These are phyloP conservation scores for Etia nguti DNA, from an alignment of 2,113 vertebrate genomes.

Conservation along the genomic window DNA sequence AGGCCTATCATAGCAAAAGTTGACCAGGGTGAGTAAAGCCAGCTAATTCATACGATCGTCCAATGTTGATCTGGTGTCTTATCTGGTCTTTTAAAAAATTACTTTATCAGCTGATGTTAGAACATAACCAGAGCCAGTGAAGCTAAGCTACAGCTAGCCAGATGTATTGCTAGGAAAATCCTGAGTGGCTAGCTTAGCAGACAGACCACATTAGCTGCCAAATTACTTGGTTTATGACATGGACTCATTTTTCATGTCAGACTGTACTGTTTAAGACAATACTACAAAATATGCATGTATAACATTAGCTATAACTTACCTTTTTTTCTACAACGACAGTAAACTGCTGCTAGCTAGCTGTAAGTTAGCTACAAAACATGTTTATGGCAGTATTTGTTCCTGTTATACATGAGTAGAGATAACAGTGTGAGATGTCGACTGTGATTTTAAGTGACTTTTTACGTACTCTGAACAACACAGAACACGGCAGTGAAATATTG, in stretches of 20 bases:
- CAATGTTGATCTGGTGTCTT: background rate
- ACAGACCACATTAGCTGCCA: background rate
- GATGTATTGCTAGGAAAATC: background rate
- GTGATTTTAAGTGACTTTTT: background rate
- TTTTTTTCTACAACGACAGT: background rate
- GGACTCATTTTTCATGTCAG: background rate
- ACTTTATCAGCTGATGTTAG: background rate
- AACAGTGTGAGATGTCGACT: background rate
- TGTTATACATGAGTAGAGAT: background rate
- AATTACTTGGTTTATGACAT: background rate
- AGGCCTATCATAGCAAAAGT: background rate
- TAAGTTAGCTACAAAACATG: background rate
- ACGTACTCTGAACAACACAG: background rate
- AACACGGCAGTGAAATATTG: too few species aligned
- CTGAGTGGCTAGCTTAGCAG: background rate
- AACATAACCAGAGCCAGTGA: background rate
- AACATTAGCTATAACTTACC: background rate
- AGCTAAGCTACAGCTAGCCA: background rate
- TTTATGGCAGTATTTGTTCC: background rate
- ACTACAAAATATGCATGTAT: background rate
- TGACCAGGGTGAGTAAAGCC: background rate
- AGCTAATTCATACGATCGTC: accelerated
- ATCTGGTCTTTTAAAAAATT: background rate
- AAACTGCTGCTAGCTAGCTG: background rate
- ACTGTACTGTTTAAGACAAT: background rate